Conservation (phyloP, 2,888 invertebrate genomes). For the Polydrusus cervinus region DNA sequence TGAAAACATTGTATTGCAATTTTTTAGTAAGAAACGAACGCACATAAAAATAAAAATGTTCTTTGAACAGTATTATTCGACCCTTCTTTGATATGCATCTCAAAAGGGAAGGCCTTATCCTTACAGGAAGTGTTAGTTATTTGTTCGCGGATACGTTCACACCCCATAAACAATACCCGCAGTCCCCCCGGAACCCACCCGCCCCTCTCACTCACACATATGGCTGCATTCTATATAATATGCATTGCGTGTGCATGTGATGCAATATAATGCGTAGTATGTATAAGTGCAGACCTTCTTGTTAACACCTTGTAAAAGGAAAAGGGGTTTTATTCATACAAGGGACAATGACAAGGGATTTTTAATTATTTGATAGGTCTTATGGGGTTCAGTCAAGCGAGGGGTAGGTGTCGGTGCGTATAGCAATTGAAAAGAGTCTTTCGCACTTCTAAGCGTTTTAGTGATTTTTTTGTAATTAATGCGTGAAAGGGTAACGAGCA, state of each 20-base stretch:
- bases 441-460: constrained; percentile 39
- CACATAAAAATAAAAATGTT: neutral
- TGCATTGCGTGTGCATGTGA: constrained; percentile 34
- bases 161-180: constrained; percentile 9
- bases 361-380: constrained; percentile 51
- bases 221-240: constrained; percentile 35
- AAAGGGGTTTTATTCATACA: constrained; percentile 44
- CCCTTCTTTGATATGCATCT: neutral
- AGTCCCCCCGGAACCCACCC: neutral
- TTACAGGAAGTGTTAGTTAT: constrained; percentile 9
- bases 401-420: constrained; percentile 48
- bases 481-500: constrained; percentile 3
- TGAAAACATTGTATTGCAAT: too few relatives aligned
- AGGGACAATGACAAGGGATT: constrained; percentile 47
- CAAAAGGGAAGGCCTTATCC: neutral
- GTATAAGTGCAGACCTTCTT: constrained; percentile 48
- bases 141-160: constrained; percentile 6
- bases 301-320: constrained; percentile 53
- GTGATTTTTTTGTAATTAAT: constrained; percentile 22
- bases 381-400: constrained; percentile 40
- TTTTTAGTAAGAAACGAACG: too few relatives aligned
- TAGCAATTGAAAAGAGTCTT: constrained; percentile 42
- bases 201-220: constrained; percentile 30
- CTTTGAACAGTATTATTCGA: neutral
- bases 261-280: constrained; percentile 45